phyloP scores from a whole-genome alignment of 2,113 vertebrate species.

The Cephalopholis sonnerati region DNA sequence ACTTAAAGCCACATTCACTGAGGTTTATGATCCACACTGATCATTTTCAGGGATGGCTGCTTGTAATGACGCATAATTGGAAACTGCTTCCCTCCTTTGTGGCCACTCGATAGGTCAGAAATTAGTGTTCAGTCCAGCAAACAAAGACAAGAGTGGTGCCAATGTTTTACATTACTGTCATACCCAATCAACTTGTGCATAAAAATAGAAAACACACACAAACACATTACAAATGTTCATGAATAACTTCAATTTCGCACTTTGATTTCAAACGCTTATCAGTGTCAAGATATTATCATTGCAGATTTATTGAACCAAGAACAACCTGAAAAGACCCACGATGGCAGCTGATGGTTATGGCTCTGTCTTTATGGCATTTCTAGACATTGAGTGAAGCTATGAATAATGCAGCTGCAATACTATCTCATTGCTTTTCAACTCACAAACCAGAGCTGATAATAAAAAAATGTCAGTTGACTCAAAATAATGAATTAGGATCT shows the following conservation, averaged over 20 bases:
- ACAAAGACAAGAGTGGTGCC: conserved; percentile 49
- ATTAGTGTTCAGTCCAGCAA: conserved; percentile 60
- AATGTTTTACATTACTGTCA: conserved; percentile 35
- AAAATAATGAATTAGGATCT: conserved; percentile 56
- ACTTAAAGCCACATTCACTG: conserved; percentile 67
- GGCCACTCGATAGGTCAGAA: conserved; percentile 64
- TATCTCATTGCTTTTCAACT: conserved; percentile 36
- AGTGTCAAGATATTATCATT: conserved; percentile 11
- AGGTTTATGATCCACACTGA: conserved; percentile 75
- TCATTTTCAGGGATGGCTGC: conserved; percentile 77
- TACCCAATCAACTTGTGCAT: conserved; percentile 33
- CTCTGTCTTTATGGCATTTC: conserved; percentile 14
- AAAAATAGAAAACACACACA: neutral
- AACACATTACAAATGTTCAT: neutral
- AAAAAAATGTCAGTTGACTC: conserved; percentile 39
- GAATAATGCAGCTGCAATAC: conserved; percentile 49
- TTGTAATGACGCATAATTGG: conserved; percentile 75
- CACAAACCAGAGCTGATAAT: conserved; percentile 30
- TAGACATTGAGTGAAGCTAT: conserved; percentile 18
- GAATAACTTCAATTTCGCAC: conserved; percentile 9
- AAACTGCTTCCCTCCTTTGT: conserved; percentile 71
- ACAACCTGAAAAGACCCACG: conserved; percentile 8
- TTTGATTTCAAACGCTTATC: conserved; percentile 5
- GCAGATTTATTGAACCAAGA: conserved; percentile 24
- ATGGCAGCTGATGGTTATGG: neutral